Base-by-base conservation (phyloP, 2,797 vertebrate species). In the Pseudochirops corinnae region DNA sequence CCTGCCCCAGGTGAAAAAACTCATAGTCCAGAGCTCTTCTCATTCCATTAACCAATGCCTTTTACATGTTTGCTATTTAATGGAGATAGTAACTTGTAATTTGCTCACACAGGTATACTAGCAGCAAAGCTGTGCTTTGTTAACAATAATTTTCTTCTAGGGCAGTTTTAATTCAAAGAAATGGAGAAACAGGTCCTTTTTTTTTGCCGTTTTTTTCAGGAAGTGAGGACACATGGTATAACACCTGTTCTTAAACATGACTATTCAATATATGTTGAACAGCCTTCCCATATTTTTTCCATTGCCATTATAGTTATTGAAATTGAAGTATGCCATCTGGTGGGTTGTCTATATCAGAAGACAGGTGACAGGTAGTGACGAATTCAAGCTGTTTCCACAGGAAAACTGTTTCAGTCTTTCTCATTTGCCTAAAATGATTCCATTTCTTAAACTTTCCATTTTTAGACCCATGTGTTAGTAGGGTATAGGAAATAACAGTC, bases 251-350 rank as follows among this genome's bases (percentile, higher is more conserved):
- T 94, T 95, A 95, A 96, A 74, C 96, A 97, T 93, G 90, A 82
- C 91, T 56, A 82, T 95, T 93, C 93, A 93, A 93, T 90, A 39
- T 91, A 56, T 96, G 94, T 96, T 92, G 90, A 97, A 96, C 97
- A 82, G 94, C 55, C 56, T 93, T 62, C 33, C 39, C 62, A 13
- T 92, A 82, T 91, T 93, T 95, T 95, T 94, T 67, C 94, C 67
- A 93, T 92, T 56, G 56, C 96, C 94, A 96, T 93, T 97, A 94
- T 97, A 97, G 97, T 97, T 97, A 96, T 94, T 95, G 93, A 96
- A 94, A 96, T 96, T 96, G 96, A 96, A 97, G 96, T 93, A 94
- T 21, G 57, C 97, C 97, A 97, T 97, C 97, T 97, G 97, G 93
- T 87, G 82, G 95, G 94, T 92, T 92, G 55, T 82, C 92, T 90